These are phyloP conservation scores for Ophioderma brevispina DNA, from an alignment of 35 echinoderm and acorn worm genomes.

Conservation along the genomic window DNA sequence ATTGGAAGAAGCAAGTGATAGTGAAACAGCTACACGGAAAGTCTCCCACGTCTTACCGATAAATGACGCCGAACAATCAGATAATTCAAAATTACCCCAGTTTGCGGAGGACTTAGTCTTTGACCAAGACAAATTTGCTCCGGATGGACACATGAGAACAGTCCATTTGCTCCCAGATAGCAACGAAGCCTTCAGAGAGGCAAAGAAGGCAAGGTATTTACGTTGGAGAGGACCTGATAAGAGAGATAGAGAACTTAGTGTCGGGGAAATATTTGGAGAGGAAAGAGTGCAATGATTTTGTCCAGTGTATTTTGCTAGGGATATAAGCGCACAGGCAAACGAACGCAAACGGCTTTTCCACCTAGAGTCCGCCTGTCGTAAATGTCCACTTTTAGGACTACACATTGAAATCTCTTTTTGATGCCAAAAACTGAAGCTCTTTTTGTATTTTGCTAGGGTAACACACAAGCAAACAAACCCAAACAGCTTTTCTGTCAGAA, in stretches of 20 bases:
- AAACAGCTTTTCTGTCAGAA: no score
- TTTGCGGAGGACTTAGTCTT: conserved; percentile 50
- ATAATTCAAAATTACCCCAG: neutral
- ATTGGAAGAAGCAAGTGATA: neutral
- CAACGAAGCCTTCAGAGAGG: conserved; percentile 70
- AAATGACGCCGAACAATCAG: neutral
- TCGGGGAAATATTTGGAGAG: conserved; percentile 70
- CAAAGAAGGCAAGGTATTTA: conserved; percentile 77
- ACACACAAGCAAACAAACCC: no score
- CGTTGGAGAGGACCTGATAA: conserved; percentile 64
- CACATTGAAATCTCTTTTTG: no score
- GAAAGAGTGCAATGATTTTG: no score
- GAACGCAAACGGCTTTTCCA: no score
- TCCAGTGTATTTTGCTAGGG: no score
- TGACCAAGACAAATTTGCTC: conserved; percentile 83
- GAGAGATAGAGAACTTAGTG: conserved; percentile 28
- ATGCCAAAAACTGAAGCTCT: no score
- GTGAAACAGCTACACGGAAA: neutral
- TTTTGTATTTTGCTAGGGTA: no score
- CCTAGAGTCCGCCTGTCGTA: no score
- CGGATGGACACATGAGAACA: conserved; percentile 85
- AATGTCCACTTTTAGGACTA: no score
- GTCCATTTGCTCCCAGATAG: conserved; percentile 79
- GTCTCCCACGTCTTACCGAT: neutral
- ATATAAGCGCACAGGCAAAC: no score